Evolutionary conservation across 2,888 invertebrate species (phyloP).

Genomic region (Melinaea menophilus): DNA sequence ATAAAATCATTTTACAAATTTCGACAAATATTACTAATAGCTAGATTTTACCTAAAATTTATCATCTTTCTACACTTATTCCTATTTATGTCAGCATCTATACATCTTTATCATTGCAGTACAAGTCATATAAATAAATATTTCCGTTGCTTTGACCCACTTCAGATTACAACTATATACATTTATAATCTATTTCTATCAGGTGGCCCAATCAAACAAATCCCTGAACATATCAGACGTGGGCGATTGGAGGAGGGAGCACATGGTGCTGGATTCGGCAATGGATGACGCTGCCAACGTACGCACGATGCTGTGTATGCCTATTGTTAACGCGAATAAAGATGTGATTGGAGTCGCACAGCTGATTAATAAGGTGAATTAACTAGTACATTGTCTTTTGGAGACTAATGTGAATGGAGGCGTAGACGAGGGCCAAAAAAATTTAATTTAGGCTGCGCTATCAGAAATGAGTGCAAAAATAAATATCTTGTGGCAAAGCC

Average conservation of each 20-base stretch:
- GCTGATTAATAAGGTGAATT: conserved; percentile 88
- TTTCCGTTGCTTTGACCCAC: no score
- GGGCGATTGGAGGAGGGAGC: conserved; percentile 85
- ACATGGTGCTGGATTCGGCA: conserved; percentile 67
- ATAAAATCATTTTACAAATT: not conserved
- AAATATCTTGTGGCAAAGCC: no score
- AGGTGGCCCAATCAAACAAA: conserved; percentile 92
- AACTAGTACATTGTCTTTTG: not conserved
- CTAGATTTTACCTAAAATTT: no score
- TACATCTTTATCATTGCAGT: no score
- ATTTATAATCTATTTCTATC: conserved; percentile 50
- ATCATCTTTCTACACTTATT: no score
- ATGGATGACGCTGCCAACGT: conserved; percentile 82
- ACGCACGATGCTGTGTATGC: conserved; percentile 92
- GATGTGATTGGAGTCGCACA: conserved; percentile 94
- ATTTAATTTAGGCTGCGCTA: no score
- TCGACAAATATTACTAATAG: not conserved
- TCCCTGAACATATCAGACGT: conserved; percentile 95
- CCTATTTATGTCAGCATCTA: not conserved
- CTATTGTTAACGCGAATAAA: conserved; percentile 93
- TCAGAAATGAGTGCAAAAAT: no score
- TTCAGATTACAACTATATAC: not conserved
- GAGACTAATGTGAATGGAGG: not conserved
- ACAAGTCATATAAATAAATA: no score
- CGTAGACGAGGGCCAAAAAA: no score